A percentile compares a stretch with the other conserved stretches of the same genome.
phyloP scores from a whole-genome alignment of 2,888 invertebrate genomes.

The Cinara cedri region DNA sequence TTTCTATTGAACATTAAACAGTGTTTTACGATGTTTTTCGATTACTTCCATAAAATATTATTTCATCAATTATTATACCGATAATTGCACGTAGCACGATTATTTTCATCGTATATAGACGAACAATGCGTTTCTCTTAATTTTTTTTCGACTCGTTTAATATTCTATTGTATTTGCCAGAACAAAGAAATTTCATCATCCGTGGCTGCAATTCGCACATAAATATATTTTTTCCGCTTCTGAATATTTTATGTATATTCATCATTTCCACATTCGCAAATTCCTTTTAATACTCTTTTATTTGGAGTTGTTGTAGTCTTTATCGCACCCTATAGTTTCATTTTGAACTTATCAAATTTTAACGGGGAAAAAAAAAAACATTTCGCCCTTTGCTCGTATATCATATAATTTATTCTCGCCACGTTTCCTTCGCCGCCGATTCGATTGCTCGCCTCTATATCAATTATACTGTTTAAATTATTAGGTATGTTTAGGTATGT shows the following conservation, averaged over 20 bases:
- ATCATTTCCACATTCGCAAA: conserved; percentile 19
- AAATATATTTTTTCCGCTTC: conserved; percentile 1
- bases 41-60: background rate
- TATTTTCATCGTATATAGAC: background rate
- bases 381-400: background rate
- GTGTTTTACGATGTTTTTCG: no score
- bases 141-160: conserved; percentile 3
- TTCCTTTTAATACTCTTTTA: background rate
- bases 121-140: background rate
- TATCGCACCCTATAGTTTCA: background rate
- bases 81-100: background rate
- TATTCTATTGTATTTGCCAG: background rate
- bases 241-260: conserved; percentile 38
- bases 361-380: conserved; percentile 6
- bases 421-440: conserved; percentile 1
- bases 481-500: background rate
- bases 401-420: conserved; percentile 31
- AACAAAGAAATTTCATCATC: conserved; percentile 27
- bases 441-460: conserved; percentile 6
- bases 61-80: conserved; percentile 12
- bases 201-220: background rate
- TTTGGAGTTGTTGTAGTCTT: background rate
- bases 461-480: conserved; percentile 27
- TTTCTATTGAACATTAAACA: no score
- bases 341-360: conserved; percentile 19